Conservation (phyloP, 2,888 invertebrate genomes). For the Pollenia labialis region DNA sequence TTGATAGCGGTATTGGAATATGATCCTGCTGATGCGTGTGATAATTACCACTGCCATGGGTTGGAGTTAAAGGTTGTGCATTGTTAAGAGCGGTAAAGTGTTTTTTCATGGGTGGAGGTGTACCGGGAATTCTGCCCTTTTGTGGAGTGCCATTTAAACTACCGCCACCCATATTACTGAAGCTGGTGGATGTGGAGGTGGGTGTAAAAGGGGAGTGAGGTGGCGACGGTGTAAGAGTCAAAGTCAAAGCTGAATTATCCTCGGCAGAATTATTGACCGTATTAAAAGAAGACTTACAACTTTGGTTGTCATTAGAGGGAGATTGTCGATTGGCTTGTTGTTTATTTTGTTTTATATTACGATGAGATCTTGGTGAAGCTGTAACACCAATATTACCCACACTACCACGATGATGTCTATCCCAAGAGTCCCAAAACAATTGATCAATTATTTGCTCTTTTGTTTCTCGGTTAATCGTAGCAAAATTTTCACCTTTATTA, state of each 20-base stretch:
- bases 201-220: conserved; percentile 83
- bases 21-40: conserved; percentile 66
- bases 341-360: conserved; percentile 77
- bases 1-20: conserved; percentile 86
- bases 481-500: neutral
- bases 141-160: conserved; percentile 81
- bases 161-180: conserved; percentile 74
- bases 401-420: conserved; percentile 85
- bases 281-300: conserved; percentile 66
- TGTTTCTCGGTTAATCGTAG: conserved; percentile 65
- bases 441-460: conserved; percentile 80
- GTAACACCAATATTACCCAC: conserved; percentile 81
- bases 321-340: conserved; percentile 73
- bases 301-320: conserved; percentile 74
- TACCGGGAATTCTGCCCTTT: conserved; percentile 80
- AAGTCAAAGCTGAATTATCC: conserved; percentile 78
- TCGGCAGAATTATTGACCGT: conserved; percentile 72
- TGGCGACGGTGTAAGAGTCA: conserved; percentile 84
- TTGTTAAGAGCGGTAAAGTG: conserved; percentile 87
- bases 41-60: conserved; percentile 72
- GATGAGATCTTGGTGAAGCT: conserved; percentile 82
- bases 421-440: conserved; percentile 98
- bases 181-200: conserved; percentile 68
- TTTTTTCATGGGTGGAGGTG: conserved; percentile 92
- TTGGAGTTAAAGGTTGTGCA: conserved; percentile 79